A percentile compares a stretch with the other conserved stretches of the same genome.
These are phyloP conservation scores for Melanaphis sacchari DNA, from an alignment of 1,140 invertebrate species.

Conservation along the genomic window DNA sequence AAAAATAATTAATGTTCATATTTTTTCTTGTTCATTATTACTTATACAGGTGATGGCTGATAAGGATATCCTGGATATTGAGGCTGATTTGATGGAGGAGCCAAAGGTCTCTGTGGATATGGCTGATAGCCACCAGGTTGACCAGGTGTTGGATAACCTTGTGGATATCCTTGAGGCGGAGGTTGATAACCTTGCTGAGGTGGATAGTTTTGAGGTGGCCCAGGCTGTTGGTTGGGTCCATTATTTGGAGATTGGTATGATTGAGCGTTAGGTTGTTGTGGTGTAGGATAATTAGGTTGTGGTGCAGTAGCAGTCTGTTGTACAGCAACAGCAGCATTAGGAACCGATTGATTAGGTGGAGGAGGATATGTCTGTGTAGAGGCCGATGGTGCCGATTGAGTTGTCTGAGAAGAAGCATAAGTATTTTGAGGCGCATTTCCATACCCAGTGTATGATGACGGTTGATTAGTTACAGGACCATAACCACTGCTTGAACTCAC, in stretches of 20 bases:
- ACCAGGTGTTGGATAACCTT: slow-evolving; percentile 30
- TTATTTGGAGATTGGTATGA: slow-evolving; percentile 35
- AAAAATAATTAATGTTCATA: slow-evolving; percentile 14
- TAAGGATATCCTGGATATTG: slow-evolving; percentile 40
- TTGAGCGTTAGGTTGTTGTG: slow-evolving; percentile 44
- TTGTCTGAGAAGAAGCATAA: slow-evolving; percentile 58
- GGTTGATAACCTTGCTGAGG: slow-evolving; percentile 50
- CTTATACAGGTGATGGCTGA: slow-evolving; percentile 40
- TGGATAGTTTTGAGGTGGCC: slow-evolving; percentile 12
- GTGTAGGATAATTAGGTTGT: slow-evolving; percentile 32
- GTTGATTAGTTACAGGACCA: slow-evolving; percentile 43
- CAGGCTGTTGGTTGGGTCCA: slow-evolving; percentile 40
- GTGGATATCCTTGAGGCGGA: slow-evolving; percentile 35
- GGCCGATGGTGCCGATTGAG: slow-evolving; percentile 58
- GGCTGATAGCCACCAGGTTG: slow-evolving; percentile 47
- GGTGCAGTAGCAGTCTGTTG: slow-evolving; percentile 25
- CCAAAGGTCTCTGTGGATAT: slow-evolving; percentile 48
- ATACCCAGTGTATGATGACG: slow-evolving; percentile 53
- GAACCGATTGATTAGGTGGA: slow-evolving; percentile 19
- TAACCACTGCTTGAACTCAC: slow-evolving; percentile 37
- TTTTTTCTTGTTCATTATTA: background rate
- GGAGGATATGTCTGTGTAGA: slow-evolving; percentile 59
- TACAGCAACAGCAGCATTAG: slow-evolving; percentile 30
- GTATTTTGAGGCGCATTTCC: slow-evolving; percentile 58
- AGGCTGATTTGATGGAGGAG: slow-evolving; percentile 50